These are phyloP conservation scores for Xenus cinereus DNA, from an alignment of 2,113 vertebrate species.

Conservation along the genomic window DNA sequence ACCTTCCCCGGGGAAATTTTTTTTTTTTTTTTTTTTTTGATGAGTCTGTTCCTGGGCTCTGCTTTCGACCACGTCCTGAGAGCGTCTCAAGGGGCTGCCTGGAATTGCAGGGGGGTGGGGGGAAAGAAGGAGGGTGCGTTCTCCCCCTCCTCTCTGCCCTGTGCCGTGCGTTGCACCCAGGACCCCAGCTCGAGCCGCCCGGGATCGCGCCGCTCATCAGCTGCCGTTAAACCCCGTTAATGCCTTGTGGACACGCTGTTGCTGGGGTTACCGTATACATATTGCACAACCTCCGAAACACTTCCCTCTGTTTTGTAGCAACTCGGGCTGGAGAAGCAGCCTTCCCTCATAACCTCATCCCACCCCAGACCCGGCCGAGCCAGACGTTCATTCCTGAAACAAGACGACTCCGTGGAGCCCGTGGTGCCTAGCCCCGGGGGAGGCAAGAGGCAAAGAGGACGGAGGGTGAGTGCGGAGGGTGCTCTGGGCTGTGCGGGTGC, in stretches of 20 bases:
- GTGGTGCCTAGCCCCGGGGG: not conserved
- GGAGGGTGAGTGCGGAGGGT: not conserved
- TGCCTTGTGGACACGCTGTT: conserved; percentile 4
- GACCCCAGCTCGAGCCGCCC: not conserved
- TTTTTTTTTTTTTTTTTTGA: not conserved
- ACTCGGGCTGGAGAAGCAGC: not conserved
- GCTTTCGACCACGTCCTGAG: not conserved
- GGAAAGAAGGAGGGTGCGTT: not conserved
- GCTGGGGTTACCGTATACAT: conserved; percentile 23
- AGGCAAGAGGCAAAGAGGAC: not conserved
- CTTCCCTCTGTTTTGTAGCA: conserved; percentile 61
- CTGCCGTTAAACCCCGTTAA: not conserved
- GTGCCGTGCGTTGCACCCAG: fast-evolving
- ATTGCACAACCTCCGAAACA: conserved; percentile 53
- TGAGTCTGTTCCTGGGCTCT: not conserved
- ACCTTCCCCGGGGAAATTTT: not conserved
- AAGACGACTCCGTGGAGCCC: not conserved
- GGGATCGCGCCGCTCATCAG: fast-evolving
- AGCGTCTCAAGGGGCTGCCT: not conserved
- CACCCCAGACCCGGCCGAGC: not conserved
- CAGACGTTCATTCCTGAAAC: not conserved
- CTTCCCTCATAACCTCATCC: conserved; percentile 12
- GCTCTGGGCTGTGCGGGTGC: not conserved
- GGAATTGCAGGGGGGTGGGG: not conserved
- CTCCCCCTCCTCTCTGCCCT: not conserved